Evolutionary conservation across 1,140 invertebrate genomes (phyloP).

Genomic region (Phymastichus coffea): DNA sequence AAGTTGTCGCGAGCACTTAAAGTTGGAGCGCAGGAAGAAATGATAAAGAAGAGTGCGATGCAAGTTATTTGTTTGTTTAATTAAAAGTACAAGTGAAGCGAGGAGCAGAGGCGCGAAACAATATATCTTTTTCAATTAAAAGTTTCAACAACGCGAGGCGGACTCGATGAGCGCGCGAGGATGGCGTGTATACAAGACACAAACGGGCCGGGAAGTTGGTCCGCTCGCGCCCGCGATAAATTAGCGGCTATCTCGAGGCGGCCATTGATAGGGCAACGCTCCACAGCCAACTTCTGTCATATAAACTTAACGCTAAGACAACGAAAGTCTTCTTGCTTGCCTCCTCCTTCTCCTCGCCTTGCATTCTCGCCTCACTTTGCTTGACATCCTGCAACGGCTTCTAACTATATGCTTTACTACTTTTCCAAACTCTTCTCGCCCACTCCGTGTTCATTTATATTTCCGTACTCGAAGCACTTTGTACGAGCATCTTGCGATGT

Average conservation of each 20-base stretch:
- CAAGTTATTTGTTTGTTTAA: too few relatives aligned
- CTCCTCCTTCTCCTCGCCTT: not conserved
- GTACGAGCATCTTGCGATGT: too few relatives aligned
- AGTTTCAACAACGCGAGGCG: not conserved
- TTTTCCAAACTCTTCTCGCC: not conserved
- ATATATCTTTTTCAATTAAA: constrained; percentile 11
- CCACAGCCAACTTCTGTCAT: not conserved
- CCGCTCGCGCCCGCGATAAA: constrained; percentile 9
- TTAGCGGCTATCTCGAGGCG: constrained; percentile 5
- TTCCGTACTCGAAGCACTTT: too few relatives aligned
- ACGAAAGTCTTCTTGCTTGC: not conserved
- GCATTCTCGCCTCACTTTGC: too few relatives aligned
- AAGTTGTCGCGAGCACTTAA: not conserved
- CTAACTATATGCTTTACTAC: not conserved
- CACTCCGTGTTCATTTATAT: not conserved
- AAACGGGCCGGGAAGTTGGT: not conserved
- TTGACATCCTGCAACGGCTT: not conserved
- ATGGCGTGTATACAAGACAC: not conserved
- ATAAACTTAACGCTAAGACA: constrained; percentile 7
- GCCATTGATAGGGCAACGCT: constrained; percentile 4
- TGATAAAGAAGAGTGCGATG: not conserved
- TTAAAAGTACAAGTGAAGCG: constrained; percentile 15
- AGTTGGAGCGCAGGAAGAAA: not conserved
- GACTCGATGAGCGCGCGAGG: not conserved
- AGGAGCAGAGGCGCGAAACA: not conserved